Evolutionary conservation across 2,888 invertebrate species (phyloP).

Genomic region (Lutraria lutraria): DNA sequence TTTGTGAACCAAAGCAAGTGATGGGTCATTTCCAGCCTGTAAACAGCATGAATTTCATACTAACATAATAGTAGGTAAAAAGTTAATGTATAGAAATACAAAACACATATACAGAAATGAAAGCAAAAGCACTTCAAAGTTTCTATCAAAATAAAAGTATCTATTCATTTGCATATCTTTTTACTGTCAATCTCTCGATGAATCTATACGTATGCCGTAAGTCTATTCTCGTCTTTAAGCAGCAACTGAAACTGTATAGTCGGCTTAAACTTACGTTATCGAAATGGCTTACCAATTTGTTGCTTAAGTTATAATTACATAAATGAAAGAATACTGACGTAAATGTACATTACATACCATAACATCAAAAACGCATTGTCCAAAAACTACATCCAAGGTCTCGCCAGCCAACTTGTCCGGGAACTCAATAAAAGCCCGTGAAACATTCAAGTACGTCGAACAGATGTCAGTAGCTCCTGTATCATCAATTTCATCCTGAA

Average conservation of each 20-base stretch:
- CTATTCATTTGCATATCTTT: neutral
- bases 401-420: slow-evolving; percentile 1
- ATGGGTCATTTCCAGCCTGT: neutral
- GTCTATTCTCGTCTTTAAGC: too few relatives aligned
- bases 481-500: neutral
- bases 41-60: neutral
- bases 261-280: too few relatives aligned
- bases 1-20: neutral
- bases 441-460: neutral
- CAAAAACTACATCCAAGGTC: neutral
- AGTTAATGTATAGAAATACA: neutral
- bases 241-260: too few relatives aligned
- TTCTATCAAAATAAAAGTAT: neutral
- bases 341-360: neutral
- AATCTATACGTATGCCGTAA: too few relatives aligned
- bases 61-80: neutral
- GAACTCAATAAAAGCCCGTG: neutral
- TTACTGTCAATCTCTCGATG: neutral
- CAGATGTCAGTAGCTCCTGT: neutral
- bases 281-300: neutral
- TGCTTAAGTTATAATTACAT: neutral
- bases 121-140: neutral
- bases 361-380: slow-evolving; percentile 24
- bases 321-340: neutral
- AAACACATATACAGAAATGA: neutral